Evolutionary conservation across 2,113 vertebrate species (phyloP).

Genomic region (zebrafish (Danio rerio)): DNA sequence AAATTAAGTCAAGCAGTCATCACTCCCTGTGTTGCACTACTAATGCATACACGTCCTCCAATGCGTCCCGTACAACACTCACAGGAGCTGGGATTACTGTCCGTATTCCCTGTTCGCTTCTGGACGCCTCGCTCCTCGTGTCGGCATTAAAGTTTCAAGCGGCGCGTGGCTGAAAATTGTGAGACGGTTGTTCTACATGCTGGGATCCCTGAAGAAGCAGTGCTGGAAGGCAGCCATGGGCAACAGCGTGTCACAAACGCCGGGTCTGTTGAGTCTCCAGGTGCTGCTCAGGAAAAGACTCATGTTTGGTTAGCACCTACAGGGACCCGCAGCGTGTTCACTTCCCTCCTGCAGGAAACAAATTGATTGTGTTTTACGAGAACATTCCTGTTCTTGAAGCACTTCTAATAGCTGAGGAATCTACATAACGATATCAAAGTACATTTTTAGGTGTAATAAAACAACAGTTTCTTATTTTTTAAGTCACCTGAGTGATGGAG

Average conservation of each 20-base stretch:
- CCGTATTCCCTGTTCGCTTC: constrained; percentile 61
- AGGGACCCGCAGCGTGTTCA: constrained; percentile 66
- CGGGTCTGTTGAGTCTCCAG: constrained; percentile 67
- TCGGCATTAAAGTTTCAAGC: constrained; percentile 80
- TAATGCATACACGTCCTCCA: constrained; percentile 5
- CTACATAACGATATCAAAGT: not conserved
- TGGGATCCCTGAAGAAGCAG: constrained; percentile 63
- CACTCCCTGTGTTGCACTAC: constrained; percentile 1
- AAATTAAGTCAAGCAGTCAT: constrained; percentile 47
- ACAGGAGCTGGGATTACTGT: constrained; percentile 51
- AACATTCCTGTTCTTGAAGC: not conserved
- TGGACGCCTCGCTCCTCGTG: constrained; percentile 47
- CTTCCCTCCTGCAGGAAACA: constrained; percentile 38
- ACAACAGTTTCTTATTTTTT: not conserved
- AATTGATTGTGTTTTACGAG: constrained; percentile 13
- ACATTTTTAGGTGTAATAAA: not conserved
- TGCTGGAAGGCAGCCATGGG: constrained; percentile 78
- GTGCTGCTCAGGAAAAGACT: constrained; percentile 66
- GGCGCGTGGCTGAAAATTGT: constrained; percentile 59
- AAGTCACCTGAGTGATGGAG: not conserved
- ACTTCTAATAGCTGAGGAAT: not conserved
- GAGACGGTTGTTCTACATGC: constrained; percentile 61
- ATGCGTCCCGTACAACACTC: constrained; percentile 51
- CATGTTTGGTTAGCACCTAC: constrained; percentile 70
- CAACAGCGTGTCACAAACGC: constrained; percentile 78